Evolutionary conservation across 2,113 vertebrate genomes (phyloP).

Genomic region (Canis aureus): DNA sequence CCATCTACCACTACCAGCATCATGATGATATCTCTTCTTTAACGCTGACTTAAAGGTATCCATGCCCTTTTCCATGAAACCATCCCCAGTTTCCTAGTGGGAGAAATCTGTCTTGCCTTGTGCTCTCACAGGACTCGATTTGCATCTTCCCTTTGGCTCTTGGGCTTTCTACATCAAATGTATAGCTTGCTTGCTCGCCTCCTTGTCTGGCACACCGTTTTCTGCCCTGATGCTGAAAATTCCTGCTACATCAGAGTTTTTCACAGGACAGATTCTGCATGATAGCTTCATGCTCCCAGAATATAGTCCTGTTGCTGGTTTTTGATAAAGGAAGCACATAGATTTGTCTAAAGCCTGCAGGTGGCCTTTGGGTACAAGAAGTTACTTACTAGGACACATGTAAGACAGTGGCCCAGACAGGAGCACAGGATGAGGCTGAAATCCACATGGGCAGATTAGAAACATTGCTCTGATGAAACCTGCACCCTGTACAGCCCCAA

Average conservation of each 20-base stretch:
- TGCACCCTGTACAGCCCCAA: not conserved
- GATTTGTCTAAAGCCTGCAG: not conserved
- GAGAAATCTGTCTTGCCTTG: not conserved
- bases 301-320: not conserved
- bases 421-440: no score
- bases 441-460: not conserved
- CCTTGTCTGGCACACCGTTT: not conserved
- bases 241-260: not conserved
- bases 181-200: not conserved
- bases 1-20: fast-evolving
- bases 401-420: not conserved
- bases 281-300: not conserved
- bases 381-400: not conserved
- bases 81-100: not conserved
- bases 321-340: not conserved
- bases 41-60: not conserved
- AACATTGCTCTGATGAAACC: not conserved
- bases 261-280: not conserved
- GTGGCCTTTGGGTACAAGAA: not conserved
- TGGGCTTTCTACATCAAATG: not conserved
- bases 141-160: not conserved
- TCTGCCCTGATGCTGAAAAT: not conserved
- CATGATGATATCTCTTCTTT: not conserved
- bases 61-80: not conserved
- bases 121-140: not conserved